Evolutionary conservation across 2,113 vertebrate genomes (phyloP).

Genomic region (Columbina picui): DNA sequence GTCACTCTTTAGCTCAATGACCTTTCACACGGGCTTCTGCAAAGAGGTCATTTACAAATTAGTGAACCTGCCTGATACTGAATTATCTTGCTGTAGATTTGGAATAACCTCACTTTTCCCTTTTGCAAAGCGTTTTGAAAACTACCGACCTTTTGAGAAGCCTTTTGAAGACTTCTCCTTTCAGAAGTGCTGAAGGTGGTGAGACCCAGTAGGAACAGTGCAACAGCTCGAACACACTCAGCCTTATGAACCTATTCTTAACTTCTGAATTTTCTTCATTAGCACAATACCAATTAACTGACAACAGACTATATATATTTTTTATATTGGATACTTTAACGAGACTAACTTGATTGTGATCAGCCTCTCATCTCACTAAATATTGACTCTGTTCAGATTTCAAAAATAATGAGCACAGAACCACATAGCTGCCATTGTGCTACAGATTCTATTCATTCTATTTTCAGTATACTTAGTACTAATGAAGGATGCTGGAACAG

Average conservation of each 20-base stretch:
- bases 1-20: neutral
- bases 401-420: neutral
- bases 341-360: neutral
- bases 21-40: neutral
- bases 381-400: neutral
- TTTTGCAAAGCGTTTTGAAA: constrained; percentile 2
- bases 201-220: neutral
- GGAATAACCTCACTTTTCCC: neutral
- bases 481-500: neutral
- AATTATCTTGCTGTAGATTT: neutral
- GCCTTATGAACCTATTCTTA: neutral
- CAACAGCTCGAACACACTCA: neutral
- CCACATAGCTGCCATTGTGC: neutral
- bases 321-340: neutral
- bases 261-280: neutral
- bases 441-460: neutral
- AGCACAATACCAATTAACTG: neutral
- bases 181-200: neutral
- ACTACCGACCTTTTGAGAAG: neutral
- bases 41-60: neutral
- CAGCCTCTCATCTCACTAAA: neutral
- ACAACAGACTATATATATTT: neutral
- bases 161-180: neutral
- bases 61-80: neutral
- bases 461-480: neutral